Percentiles rank a stretch among this genome's conserved stretches.
phyloP scores from a whole-genome alignment of 2,888 invertebrate species.

The Brenthis ino region DNA sequence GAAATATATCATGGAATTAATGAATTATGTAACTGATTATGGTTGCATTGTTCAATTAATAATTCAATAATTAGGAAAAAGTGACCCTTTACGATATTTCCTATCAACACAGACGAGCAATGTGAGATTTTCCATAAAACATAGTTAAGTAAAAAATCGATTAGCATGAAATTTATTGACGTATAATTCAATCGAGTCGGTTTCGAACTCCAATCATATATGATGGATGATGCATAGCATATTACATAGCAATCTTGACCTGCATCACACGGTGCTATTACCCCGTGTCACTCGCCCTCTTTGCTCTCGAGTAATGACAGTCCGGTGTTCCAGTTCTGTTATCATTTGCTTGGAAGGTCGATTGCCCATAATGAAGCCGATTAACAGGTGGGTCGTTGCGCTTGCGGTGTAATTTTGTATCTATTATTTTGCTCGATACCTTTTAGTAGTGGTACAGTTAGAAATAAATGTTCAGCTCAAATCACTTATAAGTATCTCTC shows the following conservation, averaged over 20 bases:
- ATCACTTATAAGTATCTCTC: no score
- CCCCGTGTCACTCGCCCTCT: conserved; percentile 49
- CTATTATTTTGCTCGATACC: conserved; percentile 29
- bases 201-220: conserved; percentile 13
- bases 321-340: conserved; percentile 47
- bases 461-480: no score
- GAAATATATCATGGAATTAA: no score
- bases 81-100: no score
- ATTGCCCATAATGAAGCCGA: conserved; percentile 59
- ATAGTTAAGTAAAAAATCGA: no score
- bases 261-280: conserved; percentile 44
- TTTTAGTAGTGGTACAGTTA: conserved; percentile 19
- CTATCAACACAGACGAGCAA: no score
- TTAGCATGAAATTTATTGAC: no score
- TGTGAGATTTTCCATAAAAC: no score
- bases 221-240: conserved; percentile 11
- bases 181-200: conserved; percentile 5
- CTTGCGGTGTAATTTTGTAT: conserved; percentile 38
- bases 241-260: conserved; percentile 45
- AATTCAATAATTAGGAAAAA: no score
- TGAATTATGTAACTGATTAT: no score
- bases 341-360: conserved; percentile 64
- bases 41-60: no score
- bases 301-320: conserved; percentile 45
- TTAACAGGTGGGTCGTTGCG: conserved; percentile 55